Evolutionary conservation across 2,888 invertebrate genomes (phyloP).

Genomic region (Lacanobia oleracea): DNA sequence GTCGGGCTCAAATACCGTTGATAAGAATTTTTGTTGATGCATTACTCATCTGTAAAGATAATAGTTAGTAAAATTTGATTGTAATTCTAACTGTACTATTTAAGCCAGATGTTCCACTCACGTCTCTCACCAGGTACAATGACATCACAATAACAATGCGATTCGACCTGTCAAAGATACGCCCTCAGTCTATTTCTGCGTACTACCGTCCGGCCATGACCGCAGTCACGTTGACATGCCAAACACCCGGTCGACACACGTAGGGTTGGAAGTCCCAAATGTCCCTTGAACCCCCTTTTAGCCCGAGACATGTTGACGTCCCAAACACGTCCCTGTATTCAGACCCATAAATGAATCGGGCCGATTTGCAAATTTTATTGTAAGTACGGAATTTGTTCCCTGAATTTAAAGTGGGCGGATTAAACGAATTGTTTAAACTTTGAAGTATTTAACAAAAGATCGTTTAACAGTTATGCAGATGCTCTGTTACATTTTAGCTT

Average conservation of each 20-base stretch:
- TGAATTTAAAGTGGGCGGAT: slow-evolving; percentile 42
- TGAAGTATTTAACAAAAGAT: slow-evolving; percentile 21
- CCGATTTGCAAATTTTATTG: slow-evolving; percentile 51
- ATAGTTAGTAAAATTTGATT: background rate
- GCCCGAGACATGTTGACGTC: slow-evolving; percentile 10
- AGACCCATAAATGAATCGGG: slow-evolving; percentile 31
- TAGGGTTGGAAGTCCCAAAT: slow-evolving; percentile 56
- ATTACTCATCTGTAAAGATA: background rate
- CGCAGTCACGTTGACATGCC: slow-evolving; percentile 58
- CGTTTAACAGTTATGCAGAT: slow-evolving; percentile 3
- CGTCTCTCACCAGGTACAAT: slow-evolving; percentile 43
- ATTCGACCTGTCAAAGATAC: slow-evolving; percentile 59
- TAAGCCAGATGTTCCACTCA: slow-evolving; percentile 40
- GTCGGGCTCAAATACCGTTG: background rate
- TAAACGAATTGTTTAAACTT: slow-evolving; percentile 41
- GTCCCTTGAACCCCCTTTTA: slow-evolving; percentile 7
- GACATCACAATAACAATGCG: slow-evolving; percentile 56
- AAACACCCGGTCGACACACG: slow-evolving; percentile 35
- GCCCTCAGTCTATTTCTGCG: slow-evolving; percentile 64
- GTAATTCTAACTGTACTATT: background rate
- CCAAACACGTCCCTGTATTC: slow-evolving; percentile 10
- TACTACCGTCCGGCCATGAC: slow-evolving; percentile 60
- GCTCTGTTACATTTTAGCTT: slow-evolving; percentile 12
- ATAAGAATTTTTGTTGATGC: background rate
- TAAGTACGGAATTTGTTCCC: slow-evolving; percentile 25